Percentiles rank a stretch among this genome's conserved stretches.
Evolutionary conservation across 1,140 invertebrate species (phyloP).

Genomic region (Patella vulgata): DNA sequence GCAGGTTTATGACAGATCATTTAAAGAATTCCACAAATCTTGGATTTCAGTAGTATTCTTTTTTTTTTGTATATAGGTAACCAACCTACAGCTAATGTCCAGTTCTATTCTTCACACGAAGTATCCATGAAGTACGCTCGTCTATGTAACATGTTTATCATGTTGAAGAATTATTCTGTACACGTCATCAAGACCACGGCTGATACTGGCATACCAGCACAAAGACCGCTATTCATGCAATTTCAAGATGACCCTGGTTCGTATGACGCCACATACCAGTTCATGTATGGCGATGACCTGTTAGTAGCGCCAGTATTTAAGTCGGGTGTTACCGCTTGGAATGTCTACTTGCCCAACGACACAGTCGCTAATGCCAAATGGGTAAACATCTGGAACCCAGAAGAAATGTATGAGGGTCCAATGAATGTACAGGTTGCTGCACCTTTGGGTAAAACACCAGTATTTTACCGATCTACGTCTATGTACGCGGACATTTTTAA

Average conservation of each 20-base stretch:
- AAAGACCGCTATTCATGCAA: slow-evolving; percentile 61
- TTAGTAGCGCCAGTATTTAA: slow-evolving; percentile 62
- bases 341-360: slow-evolving; percentile 20
- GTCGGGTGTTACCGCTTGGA: slow-evolving; percentile 14
- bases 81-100: slow-evolving; percentile 58
- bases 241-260: slow-evolving; percentile 48
- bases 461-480: slow-evolving; percentile 39
- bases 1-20: no score
- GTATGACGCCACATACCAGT: slow-evolving; percentile 55
- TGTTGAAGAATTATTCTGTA: slow-evolving; percentile 56
- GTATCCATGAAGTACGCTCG: slow-evolving; percentile 57
- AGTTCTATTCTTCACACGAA: slow-evolving; percentile 58
- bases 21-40: no score
- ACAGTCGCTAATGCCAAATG: slow-evolving; percentile 1
- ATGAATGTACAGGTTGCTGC: slow-evolving; percentile 32
- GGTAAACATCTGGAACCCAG: slow-evolving; percentile 13
- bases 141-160: slow-evolving; percentile 52
- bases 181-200: slow-evolving; percentile 40
- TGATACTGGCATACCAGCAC: slow-evolving; percentile 50
- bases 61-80: slow-evolving; percentile 46
- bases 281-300: slow-evolving; percentile 64
- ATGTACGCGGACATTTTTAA: slow-evolving; percentile 16
- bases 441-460: slow-evolving; percentile 47
- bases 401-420: slow-evolving; percentile 20
- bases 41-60: no score